Evolutionary conservation across 1,140 invertebrate species (phyloP).

Genomic region (Drosophila funebris): DNA sequence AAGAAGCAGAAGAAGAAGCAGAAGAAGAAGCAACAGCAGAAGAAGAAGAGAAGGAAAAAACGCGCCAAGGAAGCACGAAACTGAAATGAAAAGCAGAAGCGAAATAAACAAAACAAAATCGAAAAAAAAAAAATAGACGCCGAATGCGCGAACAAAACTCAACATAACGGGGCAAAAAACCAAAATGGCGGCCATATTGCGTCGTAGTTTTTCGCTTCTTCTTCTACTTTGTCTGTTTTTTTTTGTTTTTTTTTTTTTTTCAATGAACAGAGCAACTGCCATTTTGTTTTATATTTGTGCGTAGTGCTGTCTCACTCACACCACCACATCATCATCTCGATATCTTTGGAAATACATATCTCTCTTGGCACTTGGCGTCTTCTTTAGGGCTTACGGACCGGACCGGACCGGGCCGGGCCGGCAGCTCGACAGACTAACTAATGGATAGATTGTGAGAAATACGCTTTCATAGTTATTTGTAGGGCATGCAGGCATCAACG

Average conservation of each 20-base stretch:
- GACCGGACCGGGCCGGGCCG: too few relatives aligned
- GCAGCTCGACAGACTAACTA: conserved; percentile 2
- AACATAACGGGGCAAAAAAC: conserved; percentile 64
- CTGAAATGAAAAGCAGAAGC: conserved; percentile 27
- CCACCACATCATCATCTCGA: conserved; percentile 1
- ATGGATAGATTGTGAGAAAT: conserved; percentile 26
- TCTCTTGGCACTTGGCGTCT: background rate
- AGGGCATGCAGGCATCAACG: background rate
- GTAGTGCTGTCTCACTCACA: conserved; percentile 41
- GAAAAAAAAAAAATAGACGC: conserved; percentile 60
- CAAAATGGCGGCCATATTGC: conserved; percentile 80
- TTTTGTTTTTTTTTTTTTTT: conserved; percentile 7
- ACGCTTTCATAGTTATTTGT: conserved; percentile 1
- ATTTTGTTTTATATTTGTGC: conserved; percentile 71
- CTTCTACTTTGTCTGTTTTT: conserved; percentile 6
- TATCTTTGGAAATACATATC: background rate
- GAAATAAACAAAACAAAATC: conserved; percentile 50
- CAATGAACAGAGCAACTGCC: conserved; percentile 58
- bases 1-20: conserved; percentile 36
- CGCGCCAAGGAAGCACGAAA: conserved; percentile 39
- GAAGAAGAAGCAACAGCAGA: background rate
- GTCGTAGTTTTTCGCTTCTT: conserved; percentile 52
- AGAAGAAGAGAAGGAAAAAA: conserved; percentile 44
- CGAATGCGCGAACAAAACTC: conserved; percentile 15
- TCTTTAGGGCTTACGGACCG: conserved; percentile 15